Base-by-base conservation (phyloP, 2,113 vertebrate genomes). In the Petaurus breviceps region DNA sequence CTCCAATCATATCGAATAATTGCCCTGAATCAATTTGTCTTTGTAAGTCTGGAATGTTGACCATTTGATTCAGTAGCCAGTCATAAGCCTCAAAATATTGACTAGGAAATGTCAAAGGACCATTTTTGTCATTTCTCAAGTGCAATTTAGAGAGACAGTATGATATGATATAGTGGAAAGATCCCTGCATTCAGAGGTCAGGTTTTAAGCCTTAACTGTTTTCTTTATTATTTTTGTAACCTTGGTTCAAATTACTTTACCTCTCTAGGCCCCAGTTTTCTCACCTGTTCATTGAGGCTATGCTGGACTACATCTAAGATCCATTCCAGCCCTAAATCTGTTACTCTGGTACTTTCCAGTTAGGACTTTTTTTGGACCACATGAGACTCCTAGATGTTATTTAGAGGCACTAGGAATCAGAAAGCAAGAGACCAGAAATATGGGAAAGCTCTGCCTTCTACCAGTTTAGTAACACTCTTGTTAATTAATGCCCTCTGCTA, bases 401-500 rank as follows among this genome's bases (percentile, higher is more conserved):
- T 95, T 96, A 89, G 68, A 96, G 91, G 8, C 3, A 26, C 57
- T 97, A 93, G 8, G 96, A 94, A 61, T 94, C 49, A 96, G 93
- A 95, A 94, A 55, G 89, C 91, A 94, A 94, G 55, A 89, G 91
- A 51, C 90, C 90, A 94, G 91, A 97, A 96, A 94, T 96, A 43
- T 57, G 95, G 8, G 91, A 92, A 96, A 94, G 61, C 26, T 57
- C 92, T 96, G 90, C n/a, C 90, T 95, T 92, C 90, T 94, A 28
- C 24, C 94, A 31, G 47, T 92, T 95, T 54, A 96, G 61, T 92
- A 93, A 93, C 95, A 8, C 89, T 90, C 19, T 92, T 61, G 24
- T 96, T 96, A 94, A 14, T 96, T 96, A 94, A 14, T 97, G 9
- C 90, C 25, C 23, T 93, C 0, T 91, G 51, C 92, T 12, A 91